These are phyloP conservation scores for Allophyes oxyacanthae DNA, from an alignment of 2,888 invertebrate genomes.

Conservation along the genomic window DNA sequence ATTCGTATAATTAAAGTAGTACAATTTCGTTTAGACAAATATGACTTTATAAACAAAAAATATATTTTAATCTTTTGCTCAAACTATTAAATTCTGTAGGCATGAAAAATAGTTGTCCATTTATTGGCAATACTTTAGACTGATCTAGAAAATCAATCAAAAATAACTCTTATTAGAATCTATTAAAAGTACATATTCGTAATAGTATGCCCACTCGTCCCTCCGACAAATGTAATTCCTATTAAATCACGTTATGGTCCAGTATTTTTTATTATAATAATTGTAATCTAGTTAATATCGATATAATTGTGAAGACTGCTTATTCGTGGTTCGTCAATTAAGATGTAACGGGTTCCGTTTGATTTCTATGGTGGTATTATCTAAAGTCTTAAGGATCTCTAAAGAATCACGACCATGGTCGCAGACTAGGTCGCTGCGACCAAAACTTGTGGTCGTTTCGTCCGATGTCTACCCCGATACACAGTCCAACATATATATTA, in stretches of 20 bases:
- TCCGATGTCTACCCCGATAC: constrained; percentile 19
- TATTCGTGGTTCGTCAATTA: constrained; percentile 86
- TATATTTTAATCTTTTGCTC: constrained; percentile 33
- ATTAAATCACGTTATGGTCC: constrained; percentile 86
- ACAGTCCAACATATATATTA: constrained; percentile 31
- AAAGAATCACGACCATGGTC: constrained; percentile 1
- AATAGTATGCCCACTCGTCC: constrained; percentile 54
- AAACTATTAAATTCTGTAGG: constrained; percentile 20
- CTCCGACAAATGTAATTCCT: constrained; percentile 75
- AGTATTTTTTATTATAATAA: constrained; percentile 82
- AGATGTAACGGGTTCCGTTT: constrained; percentile 63
- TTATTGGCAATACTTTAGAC: constrained; percentile 17
- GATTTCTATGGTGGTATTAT: constrained; percentile 58
- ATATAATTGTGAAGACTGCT: constrained; percentile 85
- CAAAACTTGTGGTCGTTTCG: constrained; percentile 4
- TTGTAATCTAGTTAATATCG: constrained; percentile 71
- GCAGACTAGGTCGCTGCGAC: constrained; percentile 11
- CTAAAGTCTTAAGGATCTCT: constrained; percentile 31
- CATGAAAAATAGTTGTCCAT: neutral
- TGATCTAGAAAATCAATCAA: constrained; percentile 4
- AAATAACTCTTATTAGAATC: constrained; percentile 10
- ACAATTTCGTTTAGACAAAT: constrained; percentile 33
- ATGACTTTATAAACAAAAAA: constrained; percentile 19
- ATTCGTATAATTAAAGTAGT: constrained; percentile 24
- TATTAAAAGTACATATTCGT: constrained; percentile 54